These are phyloP conservation scores for Lochmaea crataegi DNA, from an alignment of 2,888 invertebrate species.

Conservation along the genomic window DNA sequence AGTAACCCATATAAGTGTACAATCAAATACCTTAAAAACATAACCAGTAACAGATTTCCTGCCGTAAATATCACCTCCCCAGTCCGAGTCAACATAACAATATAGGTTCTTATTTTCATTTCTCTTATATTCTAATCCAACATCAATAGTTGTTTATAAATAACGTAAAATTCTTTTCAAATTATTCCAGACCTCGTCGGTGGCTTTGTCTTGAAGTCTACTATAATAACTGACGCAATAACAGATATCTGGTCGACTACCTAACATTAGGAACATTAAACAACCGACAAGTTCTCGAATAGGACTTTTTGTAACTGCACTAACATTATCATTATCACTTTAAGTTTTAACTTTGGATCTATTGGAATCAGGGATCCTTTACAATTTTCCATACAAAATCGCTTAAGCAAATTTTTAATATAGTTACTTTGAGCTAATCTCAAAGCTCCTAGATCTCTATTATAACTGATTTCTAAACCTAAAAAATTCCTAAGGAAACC, in stretches of 20 bases:
- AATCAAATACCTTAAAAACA: too few relatives aligned
- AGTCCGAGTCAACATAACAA: neutral
- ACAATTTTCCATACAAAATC: slow-evolving; percentile 35
- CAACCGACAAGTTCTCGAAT: too few relatives aligned
- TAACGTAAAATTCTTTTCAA: neutral
- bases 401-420: slow-evolving; percentile 31
- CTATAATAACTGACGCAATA: neutral
- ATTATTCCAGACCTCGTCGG: neutral
- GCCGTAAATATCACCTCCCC: neutral
- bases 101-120: neutral
- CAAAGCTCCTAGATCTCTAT: slow-evolving; percentile 31
- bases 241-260: too few relatives aligned
- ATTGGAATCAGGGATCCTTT: neutral
- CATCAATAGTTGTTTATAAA: neutral
- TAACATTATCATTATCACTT: neutral
- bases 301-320: neutral
- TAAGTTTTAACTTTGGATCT: slow-evolving; percentile 12
- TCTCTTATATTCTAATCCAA: neutral
- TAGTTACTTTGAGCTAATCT: too few relatives aligned
- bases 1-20: too few relatives aligned
- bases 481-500: slow-evolving; percentile 36
- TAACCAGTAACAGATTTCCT: neutral
- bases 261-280: too few relatives aligned
- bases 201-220: neutral
- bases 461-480: slow-evolving; percentile 37